These are phyloP conservation scores for Halotydeus destructor DNA, from an alignment of 1,140 invertebrate genomes.

Conservation along the genomic window DNA sequence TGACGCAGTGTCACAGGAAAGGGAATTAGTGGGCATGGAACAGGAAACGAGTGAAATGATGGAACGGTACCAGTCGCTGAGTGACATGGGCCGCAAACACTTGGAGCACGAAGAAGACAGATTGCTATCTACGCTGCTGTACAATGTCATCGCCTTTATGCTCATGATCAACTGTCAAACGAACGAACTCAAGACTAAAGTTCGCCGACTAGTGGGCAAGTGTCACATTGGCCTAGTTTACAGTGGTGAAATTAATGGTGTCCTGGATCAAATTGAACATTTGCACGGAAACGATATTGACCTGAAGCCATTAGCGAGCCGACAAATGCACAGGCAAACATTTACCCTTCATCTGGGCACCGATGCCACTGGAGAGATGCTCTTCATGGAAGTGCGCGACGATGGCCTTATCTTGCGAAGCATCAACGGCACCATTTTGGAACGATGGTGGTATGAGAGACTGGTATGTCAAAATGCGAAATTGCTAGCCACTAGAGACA, in stretches of 20 bases:
- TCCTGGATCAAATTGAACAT: constrained; percentile 83
- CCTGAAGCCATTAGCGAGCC: constrained; percentile 56
- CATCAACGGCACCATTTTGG: constrained; percentile 79
- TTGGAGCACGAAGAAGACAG: constrained; percentile 96
- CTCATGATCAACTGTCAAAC: constrained; percentile 79
- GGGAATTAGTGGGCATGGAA: constrained; percentile 99
- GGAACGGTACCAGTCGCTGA: constrained; percentile 35
- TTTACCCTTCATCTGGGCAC: constrained; percentile 90
- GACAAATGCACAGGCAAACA: constrained; percentile 83
- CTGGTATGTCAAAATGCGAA: too few relatives aligned
- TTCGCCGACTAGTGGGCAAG: constrained; percentile 80
- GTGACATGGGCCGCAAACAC: constrained; percentile 53
- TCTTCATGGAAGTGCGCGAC: constrained; percentile 91
- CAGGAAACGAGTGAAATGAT: constrained; percentile 98
- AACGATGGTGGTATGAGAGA: constrained; percentile 95
- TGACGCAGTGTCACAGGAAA: constrained; percentile 93
- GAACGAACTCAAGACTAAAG: constrained; percentile 66
- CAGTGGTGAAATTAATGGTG: constrained; percentile 87
- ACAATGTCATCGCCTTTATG: constrained; percentile 89
- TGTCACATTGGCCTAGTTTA: constrained; percentile 94
- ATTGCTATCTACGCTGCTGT: constrained; percentile 78
- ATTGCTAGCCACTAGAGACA: too few relatives aligned
- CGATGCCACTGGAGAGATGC: constrained; percentile 64
- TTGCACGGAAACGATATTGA: constrained; percentile 88
- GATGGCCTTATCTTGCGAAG: constrained; percentile 86